These are phyloP conservation scores for Pseudomyrmex cubaensis DNA, from an alignment of 1,140 invertebrate species.

Conservation along the genomic window DNA sequence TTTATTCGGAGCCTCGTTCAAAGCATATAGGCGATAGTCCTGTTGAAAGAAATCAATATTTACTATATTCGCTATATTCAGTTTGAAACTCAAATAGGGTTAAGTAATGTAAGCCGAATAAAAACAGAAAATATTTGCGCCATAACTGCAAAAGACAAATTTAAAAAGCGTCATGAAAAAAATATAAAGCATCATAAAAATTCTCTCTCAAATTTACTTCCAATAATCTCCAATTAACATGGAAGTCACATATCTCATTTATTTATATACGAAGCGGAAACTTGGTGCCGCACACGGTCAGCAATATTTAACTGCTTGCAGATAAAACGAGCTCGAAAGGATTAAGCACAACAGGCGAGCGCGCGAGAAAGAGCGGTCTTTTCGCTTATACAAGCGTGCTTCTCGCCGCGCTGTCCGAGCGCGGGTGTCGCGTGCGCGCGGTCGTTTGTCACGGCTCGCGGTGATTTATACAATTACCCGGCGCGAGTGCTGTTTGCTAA, in stretches of 20 bases:
- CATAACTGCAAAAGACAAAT: background rate
- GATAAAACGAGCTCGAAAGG: slow-evolving; percentile 2
- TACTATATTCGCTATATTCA: slow-evolving; percentile 22
- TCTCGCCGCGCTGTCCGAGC: slow-evolving; percentile 25
- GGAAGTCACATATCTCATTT: background rate
- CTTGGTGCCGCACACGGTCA: too few relatives aligned
- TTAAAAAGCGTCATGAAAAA: background rate
- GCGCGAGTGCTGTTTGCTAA: slow-evolving; percentile 69
- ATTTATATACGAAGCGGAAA: too few relatives aligned
- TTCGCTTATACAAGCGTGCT: slow-evolving; percentile 42
- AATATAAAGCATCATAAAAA: too few relatives aligned
- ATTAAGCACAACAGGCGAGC: background rate
- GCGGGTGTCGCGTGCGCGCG: slow-evolving; percentile 28
- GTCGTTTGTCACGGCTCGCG: slow-evolving; percentile 65
- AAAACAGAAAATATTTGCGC: background rate
- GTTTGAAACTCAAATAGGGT: background rate
- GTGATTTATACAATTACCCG: slow-evolving; percentile 71
- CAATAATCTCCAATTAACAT: too few relatives aligned
- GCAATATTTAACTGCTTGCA: background rate
- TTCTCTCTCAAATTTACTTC: too few relatives aligned
- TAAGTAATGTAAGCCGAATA: background rate
- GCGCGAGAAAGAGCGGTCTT: slow-evolving; percentile 14
- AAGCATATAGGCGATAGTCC: slow-evolving; percentile 4
- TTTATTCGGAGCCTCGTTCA: slow-evolving; percentile 38
- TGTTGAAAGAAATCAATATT: slow-evolving; percentile 23